Evolutionary conservation across 2,113 vertebrate genomes (phyloP).

Genomic region (Psophia crepitans): DNA sequence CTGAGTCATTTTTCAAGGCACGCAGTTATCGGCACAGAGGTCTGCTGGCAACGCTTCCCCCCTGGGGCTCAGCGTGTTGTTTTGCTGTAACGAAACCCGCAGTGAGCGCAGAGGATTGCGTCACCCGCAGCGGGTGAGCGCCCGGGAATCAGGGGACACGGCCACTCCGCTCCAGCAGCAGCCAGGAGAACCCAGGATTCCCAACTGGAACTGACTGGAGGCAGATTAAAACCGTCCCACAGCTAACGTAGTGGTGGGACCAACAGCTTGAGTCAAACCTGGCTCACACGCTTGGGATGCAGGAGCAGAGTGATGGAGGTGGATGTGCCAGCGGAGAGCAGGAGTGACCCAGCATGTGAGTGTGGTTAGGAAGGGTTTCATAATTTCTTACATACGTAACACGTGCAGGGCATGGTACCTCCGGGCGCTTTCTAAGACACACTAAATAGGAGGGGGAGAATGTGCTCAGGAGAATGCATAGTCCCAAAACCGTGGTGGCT

Average conservation of each 20-base stretch:
- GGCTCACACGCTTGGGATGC: neutral
- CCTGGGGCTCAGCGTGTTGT: neutral
- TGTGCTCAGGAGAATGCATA: neutral
- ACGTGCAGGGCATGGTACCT: neutral
- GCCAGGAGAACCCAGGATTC: neutral
- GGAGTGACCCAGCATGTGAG: neutral
- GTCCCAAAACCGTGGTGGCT: neutral
- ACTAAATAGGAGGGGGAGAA: neutral
- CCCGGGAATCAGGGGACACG: neutral
- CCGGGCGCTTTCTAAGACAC: neutral
- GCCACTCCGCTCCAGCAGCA: neutral
- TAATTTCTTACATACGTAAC: rapidly evolving
- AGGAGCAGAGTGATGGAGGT: neutral
- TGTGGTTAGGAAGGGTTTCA: neutral
- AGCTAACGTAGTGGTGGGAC: neutral
- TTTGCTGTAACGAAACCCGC: neutral
- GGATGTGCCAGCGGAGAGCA: neutral
- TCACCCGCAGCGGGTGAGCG: rapidly evolving
- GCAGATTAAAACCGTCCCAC: neutral
- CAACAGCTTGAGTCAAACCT: neutral
- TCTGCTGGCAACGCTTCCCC: neutral
- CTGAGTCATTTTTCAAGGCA: neutral
- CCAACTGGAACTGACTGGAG: neutral
- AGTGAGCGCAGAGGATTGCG: neutral
- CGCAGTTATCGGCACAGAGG: neutral